These are phyloP conservation scores for Calephelis perditalis DNA, from an alignment of 2,888 invertebrate species.

Conservation along the genomic window DNA sequence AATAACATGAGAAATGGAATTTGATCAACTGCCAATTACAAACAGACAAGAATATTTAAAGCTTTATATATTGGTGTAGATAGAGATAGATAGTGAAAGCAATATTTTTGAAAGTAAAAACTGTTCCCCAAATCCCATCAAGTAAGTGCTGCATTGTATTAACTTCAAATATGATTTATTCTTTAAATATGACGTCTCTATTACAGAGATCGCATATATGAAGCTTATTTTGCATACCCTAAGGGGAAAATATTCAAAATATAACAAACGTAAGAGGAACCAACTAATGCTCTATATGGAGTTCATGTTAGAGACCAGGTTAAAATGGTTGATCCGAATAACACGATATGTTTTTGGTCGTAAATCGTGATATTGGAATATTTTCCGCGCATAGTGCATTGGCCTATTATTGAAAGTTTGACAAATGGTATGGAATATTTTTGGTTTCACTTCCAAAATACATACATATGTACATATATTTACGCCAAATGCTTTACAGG, in stretches of 20 bases:
- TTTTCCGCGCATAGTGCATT: constrained; percentile 45
- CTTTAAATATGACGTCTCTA: constrained; percentile 56
- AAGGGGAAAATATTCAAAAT: constrained; percentile 55
- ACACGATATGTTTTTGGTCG: constrained; percentile 53
- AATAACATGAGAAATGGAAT: too few species aligned
- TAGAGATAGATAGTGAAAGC: neutral
- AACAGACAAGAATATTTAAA: too few species aligned
- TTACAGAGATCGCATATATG: constrained; percentile 56
- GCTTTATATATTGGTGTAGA: neutral
- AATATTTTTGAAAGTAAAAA: constrained; percentile 5
- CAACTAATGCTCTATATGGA: neutral
- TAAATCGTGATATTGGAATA: constrained; percentile 75
- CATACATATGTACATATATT: too few species aligned
- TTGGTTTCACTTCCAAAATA: constrained; percentile 6
- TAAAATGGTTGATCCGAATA: constrained; percentile 28
- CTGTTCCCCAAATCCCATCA: constrained; percentile 35
- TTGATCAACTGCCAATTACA: too few species aligned
- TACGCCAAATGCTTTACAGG: too few species aligned
- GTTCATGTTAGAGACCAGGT: constrained; percentile 15
- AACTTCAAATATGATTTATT: constrained; percentile 71
- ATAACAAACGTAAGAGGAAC: constrained; percentile 15
- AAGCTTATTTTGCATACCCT: constrained; percentile 69
- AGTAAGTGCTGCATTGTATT: constrained; percentile 59
- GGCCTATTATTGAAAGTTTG: constrained; percentile 65
- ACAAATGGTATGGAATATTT: constrained; percentile 58